Conservation (phyloP, 2,113 vertebrate genomes). For the Perca flavescens region DNA sequence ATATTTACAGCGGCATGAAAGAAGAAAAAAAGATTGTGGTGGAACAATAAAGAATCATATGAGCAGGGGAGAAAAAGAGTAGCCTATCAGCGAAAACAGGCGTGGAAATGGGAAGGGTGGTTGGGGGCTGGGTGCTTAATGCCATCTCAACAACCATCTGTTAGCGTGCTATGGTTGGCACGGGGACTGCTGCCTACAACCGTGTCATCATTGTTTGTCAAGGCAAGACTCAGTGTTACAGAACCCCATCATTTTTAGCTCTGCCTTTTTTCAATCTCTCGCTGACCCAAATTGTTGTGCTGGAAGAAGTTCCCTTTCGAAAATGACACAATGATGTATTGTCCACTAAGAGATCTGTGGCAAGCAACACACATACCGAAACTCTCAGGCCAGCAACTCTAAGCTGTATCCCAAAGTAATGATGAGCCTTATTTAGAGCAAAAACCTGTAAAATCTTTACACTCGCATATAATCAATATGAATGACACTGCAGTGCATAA, state of each 20-base stretch:
- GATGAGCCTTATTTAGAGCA: background rate
- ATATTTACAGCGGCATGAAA: slow-evolving; percentile 18
- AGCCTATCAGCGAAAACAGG: slow-evolving; percentile 40
- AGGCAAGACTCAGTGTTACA: slow-evolving; percentile 53
- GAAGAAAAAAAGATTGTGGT: slow-evolving; percentile 8
- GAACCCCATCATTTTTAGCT: slow-evolving; percentile 21
- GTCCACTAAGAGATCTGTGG: slow-evolving; percentile 5
- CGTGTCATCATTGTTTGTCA: slow-evolving; percentile 70
- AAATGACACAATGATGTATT: slow-evolving; percentile 30
- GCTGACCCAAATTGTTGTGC: slow-evolving; percentile 42
- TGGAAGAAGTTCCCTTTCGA: slow-evolving; percentile 22
- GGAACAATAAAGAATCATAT: slow-evolving; percentile 20
- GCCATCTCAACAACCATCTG: slow-evolving; percentile 72
- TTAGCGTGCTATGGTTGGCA: slow-evolving; percentile 71
- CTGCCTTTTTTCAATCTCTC: slow-evolving; percentile 18
- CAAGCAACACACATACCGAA: slow-evolving; percentile 5
- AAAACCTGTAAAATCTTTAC: background rate
- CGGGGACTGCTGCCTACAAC: slow-evolving; percentile 58
- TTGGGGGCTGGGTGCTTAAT: slow-evolving; percentile 56
- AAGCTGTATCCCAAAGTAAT: background rate
- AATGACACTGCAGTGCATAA: background rate
- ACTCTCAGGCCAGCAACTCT: background rate
- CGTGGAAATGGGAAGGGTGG: slow-evolving; percentile 27
- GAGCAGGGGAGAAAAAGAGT: slow-evolving; percentile 25
- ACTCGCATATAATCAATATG: slow-evolving; percentile 3